Conservation (phyloP, 2,888 invertebrate genomes). For the Cerceris rybyensis region DNA sequence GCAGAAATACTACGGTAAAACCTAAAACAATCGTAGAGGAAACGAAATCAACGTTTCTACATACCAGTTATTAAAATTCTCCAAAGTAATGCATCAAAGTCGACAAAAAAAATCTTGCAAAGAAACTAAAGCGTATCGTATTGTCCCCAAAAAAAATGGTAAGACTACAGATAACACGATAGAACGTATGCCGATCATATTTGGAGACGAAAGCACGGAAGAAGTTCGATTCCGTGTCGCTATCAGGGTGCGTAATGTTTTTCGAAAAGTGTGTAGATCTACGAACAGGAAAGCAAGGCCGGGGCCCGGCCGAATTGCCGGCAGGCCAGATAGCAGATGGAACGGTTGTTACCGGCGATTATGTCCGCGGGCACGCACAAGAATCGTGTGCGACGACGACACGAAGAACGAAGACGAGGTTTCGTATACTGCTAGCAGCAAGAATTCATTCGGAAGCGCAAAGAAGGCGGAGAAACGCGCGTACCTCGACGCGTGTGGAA, state of each 20-base stretch:
- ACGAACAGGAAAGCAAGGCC: not conserved
- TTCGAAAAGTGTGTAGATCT: constrained; percentile 73
- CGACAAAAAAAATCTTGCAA: no score
- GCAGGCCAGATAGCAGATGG: constrained; percentile 12
- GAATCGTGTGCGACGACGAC: not conserved
- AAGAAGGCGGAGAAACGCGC: constrained; percentile 11
- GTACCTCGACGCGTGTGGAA: constrained; percentile 19
- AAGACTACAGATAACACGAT: no score
- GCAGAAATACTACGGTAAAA: no score
- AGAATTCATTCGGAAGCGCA: not conserved
- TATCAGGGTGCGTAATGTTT: constrained; percentile 67
- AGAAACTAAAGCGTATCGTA: no score
- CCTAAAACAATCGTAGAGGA: no score
- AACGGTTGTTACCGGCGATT: constrained; percentile 15
- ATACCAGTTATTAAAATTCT: no score
- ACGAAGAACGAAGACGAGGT: not conserved
- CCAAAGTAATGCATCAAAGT: no score
- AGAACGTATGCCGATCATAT: no score
- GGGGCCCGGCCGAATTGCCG: constrained; percentile 1
- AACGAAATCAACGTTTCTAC: no score
- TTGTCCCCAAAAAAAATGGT: no score
- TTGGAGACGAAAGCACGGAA: no score
- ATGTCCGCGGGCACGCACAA: not conserved
- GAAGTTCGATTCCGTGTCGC: no score
- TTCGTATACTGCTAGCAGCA: not conserved